Percentiles rank a stretch among this genome's conserved stretches.
These are phyloP conservation scores for Carassius gibelio DNA, from an alignment of 2,113 vertebrate species.

Conservation along the genomic window DNA sequence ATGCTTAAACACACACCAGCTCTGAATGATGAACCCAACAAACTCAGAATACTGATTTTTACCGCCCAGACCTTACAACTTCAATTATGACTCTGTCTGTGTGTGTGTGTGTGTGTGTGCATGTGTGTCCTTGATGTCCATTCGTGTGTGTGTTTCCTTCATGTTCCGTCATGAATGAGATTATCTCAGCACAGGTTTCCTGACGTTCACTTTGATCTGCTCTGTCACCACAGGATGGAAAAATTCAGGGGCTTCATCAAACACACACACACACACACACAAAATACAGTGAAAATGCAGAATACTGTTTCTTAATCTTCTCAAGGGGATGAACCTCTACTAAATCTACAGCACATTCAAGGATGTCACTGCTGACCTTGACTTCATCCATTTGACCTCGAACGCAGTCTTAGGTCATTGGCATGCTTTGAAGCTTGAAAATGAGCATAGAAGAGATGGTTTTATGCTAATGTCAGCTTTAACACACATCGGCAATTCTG, in stretches of 20 bases:
- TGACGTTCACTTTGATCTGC: constrained; percentile 48
- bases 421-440: background rate
- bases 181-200: constrained; percentile 42
- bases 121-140: background rate
- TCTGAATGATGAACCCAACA: background rate
- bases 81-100: constrained; percentile 1
- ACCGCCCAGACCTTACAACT: background rate
- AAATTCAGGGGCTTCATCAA: constrained; percentile 25
- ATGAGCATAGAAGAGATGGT: background rate
- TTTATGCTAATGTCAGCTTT: background rate
- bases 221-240: constrained; percentile 33
- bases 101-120: background rate
- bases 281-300: background rate
- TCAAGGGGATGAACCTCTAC: background rate
- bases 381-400: background rate
- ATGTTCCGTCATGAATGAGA: constrained; percentile 42
- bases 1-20: constrained; percentile 3
- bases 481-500: background rate
- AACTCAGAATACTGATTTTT: background rate
- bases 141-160: constrained; percentile 39
- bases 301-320: constrained; percentile 6
- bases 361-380: background rate
- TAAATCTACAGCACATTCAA: background rate
- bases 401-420: background rate
- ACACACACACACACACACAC: constrained; percentile 2